phyloP scores from a whole-genome alignment of 2,888 invertebrate genomes.

The Thereva unica region DNA sequence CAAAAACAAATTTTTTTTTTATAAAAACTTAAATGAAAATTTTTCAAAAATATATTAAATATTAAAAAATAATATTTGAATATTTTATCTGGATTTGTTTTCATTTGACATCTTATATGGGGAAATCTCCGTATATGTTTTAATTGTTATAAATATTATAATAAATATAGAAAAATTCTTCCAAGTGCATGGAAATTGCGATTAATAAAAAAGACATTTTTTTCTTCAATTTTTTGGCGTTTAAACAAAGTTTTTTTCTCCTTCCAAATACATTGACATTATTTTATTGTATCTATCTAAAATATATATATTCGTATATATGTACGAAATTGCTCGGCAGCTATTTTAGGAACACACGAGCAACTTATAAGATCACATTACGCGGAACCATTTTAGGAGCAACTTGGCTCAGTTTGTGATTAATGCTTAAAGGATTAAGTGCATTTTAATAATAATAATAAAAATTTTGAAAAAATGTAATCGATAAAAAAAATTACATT shows the following conservation, averaged over 20 bases:
- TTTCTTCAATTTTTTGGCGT: conserved; percentile 31
- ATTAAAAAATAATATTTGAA: too few relatives aligned
- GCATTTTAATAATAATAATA: conserved; percentile 36
- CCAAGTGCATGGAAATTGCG: conserved; percentile 38
- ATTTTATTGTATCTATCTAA: too few relatives aligned
- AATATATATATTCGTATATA: too few relatives aligned
- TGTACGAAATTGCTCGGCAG: conserved; percentile 24
- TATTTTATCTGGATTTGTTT: too few relatives aligned
- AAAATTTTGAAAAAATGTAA: too few relatives aligned
- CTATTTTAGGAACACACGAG: conserved; percentile 41
- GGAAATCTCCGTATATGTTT: too few relatives aligned
- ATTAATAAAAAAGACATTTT: conserved; percentile 20
- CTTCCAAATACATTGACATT: too few relatives aligned
- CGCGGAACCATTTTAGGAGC: conserved; percentile 69
- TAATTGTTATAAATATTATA: too few relatives aligned
- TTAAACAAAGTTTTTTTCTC: too few relatives aligned
- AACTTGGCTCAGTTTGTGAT: conserved; percentile 51
- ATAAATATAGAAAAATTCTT: conserved; percentile 33
- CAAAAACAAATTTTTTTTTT: neutral
- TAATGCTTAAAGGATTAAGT: conserved; percentile 55
- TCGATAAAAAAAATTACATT: too few relatives aligned
- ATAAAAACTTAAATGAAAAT: neutral
- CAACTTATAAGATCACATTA: conserved; percentile 63
- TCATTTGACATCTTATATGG: too few relatives aligned
- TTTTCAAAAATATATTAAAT: too few relatives aligned